phyloP scores from a whole-genome alignment of 2,797 vertebrate genomes.

The Myiotriccus ornatus region DNA sequence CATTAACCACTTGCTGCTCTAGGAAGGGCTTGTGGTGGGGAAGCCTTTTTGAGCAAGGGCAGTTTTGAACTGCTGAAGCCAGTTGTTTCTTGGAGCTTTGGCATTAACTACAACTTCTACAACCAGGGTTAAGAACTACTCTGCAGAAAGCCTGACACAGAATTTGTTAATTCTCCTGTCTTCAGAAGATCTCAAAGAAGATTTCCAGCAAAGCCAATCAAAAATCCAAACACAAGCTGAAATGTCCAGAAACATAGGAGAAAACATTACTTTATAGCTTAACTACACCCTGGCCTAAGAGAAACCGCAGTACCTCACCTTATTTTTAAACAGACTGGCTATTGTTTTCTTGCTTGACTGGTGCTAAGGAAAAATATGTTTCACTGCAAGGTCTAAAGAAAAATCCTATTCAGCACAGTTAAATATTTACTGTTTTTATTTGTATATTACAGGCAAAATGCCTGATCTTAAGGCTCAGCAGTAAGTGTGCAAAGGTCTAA shows the following conservation, averaged over 20 bases:
- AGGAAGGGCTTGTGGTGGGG: background rate
- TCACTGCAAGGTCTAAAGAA: background rate
- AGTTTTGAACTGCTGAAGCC: background rate
- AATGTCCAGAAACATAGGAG: background rate
- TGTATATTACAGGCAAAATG: background rate
- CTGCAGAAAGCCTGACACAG: background rate
- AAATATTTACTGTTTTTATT: slow-evolving; percentile 1
- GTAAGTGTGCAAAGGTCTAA: background rate
- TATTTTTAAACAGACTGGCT: slow-evolving; percentile 1
- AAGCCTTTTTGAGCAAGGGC: background rate
- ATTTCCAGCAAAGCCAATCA: background rate
- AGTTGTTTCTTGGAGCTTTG: background rate
- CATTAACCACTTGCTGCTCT: background rate
- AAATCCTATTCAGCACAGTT: background rate
- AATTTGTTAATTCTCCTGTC: background rate
- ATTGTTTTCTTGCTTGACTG: slow-evolving; percentile 21
- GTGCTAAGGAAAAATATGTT: background rate
- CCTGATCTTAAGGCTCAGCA: background rate
- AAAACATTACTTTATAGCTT: background rate
- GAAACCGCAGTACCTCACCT: background rate
- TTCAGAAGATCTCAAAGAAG: background rate
- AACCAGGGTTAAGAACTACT: background rate
- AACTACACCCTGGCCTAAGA: background rate
- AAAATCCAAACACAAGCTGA: background rate
- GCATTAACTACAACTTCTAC: background rate